Evolutionary conservation across 1,140 invertebrate genomes (phyloP), one percentile per base, ranked within the genome.

Genomic region (Brachystomella parvula): DNA sequence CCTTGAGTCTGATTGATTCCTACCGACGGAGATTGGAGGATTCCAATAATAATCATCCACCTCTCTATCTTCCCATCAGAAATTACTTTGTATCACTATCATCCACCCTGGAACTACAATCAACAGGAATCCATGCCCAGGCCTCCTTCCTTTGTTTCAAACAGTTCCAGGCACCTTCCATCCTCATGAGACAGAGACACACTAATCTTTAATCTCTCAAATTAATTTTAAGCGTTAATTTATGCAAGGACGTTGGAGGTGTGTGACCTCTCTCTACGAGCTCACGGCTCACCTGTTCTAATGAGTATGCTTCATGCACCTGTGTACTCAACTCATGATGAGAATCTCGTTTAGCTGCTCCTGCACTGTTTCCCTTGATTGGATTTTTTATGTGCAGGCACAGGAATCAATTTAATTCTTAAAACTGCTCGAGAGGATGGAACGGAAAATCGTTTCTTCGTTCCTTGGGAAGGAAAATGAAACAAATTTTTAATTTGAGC

Each of bases 1-100:
- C 68, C 68, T 66, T 70, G 56, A 66, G 29, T 66, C 65, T 70
- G 68, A 66, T 70, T 70, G 68, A 66, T 70, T 70, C 66, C 28
- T 49, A 56, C 65, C 65, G 68, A 66, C 68, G n/a, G n/a, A n/a
- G n/a, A n/a, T n/a, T n/a, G n/a, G n/a, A n/a, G n/a, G n/a, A n/a
- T n/a, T n/a, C n/a, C n/a, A n/a, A n/a, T n/a, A n/a, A n/a, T n/a
- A n/a, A n/a, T n/a, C n/a, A n/a, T n/a, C 63, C 68, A 60, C 24
- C 9, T 28, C 49, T 26, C 49, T 17, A 9, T 26, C 9, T 21
- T 21, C 6, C 15, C 24, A 17, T 56, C 49, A 17, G 24, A 17
- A 56, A 12, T 12, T 17, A 56, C 6, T 17, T 56, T 9, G 49
- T 17, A 12, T 21, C 15, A 21, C 49, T n/a, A 44, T 56, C 49